Evolutionary conservation across 2,888 invertebrate genomes (phyloP).

Genomic region (Meiosimyza decipiens): DNA sequence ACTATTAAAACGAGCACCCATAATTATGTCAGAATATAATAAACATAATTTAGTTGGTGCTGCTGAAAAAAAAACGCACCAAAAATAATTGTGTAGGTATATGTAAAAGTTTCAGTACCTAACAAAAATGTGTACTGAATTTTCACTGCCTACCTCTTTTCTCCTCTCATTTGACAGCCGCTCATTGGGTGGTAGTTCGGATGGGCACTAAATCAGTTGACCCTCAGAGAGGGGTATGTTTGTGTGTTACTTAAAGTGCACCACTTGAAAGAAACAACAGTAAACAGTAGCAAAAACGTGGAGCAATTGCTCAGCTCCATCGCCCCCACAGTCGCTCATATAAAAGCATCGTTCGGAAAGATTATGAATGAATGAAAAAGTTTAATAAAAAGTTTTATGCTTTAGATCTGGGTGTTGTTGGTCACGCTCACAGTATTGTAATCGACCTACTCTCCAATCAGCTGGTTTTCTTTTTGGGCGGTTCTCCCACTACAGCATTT

Average conservation of each 20-base stretch:
- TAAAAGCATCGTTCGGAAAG: background rate
- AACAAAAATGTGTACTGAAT: background rate
- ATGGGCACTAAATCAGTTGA: too few relatives aligned
- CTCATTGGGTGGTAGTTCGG: too few relatives aligned
- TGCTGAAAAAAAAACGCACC: background rate
- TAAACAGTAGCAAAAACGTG: slow-evolving; percentile 1
- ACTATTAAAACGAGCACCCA: background rate
- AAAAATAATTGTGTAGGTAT: slow-evolving; percentile 11
- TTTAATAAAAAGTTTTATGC: background rate
- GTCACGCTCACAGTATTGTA: too few relatives aligned
- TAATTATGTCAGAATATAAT: background rate
- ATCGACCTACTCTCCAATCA: slow-evolving; percentile 4
- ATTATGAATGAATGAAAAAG: slow-evolving; percentile 16
- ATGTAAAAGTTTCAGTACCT: slow-evolving; percentile 3
- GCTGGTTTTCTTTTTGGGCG: background rate
- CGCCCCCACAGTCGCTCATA: slow-evolving; percentile 8
- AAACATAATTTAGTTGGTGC: slow-evolving; percentile 18
- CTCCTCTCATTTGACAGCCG: background rate
- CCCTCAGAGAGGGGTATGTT: background rate
- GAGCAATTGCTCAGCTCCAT: background rate
- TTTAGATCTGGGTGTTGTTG: background rate
- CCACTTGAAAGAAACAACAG: slow-evolving; percentile 11
- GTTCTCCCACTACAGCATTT: background rate
- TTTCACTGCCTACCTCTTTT: background rate
- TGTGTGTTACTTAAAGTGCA: slow-evolving; percentile 13